phyloP scores from a whole-genome alignment of 2,888 invertebrate genomes.

The Lasius fuliginosus region DNA sequence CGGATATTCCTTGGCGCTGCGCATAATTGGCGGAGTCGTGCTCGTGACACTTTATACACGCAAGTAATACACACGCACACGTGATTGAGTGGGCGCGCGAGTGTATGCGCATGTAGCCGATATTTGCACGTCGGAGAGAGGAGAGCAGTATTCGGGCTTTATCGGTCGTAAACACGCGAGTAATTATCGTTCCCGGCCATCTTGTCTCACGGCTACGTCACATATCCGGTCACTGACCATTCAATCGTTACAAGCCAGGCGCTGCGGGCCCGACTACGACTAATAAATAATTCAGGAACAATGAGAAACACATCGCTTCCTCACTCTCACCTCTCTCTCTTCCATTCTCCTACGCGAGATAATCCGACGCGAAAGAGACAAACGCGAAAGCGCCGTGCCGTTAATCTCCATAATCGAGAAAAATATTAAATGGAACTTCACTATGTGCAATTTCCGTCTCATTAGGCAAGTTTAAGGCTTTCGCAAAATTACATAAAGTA shows the following conservation, averaged over 20 bases:
- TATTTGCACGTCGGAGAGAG: constrained; percentile 46
- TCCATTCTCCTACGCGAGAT: constrained; percentile 31
- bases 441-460: constrained; percentile 36
- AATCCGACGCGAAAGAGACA: constrained; percentile 38
- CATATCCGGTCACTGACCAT: constrained; percentile 84
- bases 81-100: constrained; percentile 32
- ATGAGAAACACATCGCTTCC: constrained; percentile 52
- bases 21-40: constrained; percentile 50
- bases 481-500: not conserved
- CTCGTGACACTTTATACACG: constrained; percentile 68
- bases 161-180: constrained; percentile 82
- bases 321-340: not conserved
- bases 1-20: constrained; percentile 27
- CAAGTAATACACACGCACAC: constrained; percentile 18
- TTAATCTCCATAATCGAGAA: constrained; percentile 55
- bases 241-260: constrained; percentile 80
- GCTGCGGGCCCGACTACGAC: constrained; percentile 57
- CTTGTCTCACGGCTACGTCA: constrained; percentile 79
- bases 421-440: constrained; percentile 57
- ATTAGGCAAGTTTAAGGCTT: constrained; percentile 59
- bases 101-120: constrained; percentile 56
- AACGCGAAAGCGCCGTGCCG: constrained; percentile 54
- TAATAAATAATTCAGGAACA: constrained; percentile 79
- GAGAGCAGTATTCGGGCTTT: constrained; percentile 71
- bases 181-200: constrained; percentile 81